Percentiles rank a stretch among this genome's conserved stretches.
phyloP scores from a whole-genome alignment of 2,797 vertebrate genomes.

The Cossypha dichroa region DNA sequence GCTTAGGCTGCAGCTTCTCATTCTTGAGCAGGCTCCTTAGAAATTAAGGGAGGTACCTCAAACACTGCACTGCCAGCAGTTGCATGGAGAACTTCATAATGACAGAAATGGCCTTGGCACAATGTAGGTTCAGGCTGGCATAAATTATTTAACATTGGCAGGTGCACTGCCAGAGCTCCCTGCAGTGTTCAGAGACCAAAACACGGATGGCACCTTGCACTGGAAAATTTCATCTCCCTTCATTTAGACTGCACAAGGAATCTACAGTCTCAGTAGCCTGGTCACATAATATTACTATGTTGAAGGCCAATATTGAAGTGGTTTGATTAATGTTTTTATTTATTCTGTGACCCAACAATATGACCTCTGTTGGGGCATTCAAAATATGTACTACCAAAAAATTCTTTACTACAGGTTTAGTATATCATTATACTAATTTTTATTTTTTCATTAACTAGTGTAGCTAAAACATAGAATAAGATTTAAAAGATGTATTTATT shows the following conservation, averaged over 20 bases:
- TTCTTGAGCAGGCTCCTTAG: not conserved
- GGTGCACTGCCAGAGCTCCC: not conserved
- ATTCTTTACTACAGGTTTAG: conserved; percentile 76
- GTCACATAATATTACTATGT: not conserved
- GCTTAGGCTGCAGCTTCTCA: not conserved
- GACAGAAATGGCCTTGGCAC: not conserved
- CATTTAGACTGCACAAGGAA: not conserved
- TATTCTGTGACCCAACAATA: conserved; percentile 45
- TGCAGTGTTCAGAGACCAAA: not conserved
- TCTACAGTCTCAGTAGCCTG: not conserved
- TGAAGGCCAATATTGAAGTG: conserved; percentile 42
- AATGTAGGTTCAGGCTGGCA: not conserved
- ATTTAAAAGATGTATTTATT: conserved; percentile 65
- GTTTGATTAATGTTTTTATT: conserved; percentile 71
- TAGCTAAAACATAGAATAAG: conserved; percentile 70
- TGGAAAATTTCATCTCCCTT: not conserved
- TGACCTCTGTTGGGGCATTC: conserved; percentile 63
- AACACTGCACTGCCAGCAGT: not conserved
- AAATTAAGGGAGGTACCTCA: not conserved
- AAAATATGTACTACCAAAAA: conserved; percentile 62
- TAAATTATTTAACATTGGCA: not conserved
- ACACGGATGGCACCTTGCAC: not conserved
- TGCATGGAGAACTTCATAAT: not conserved
- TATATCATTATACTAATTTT: conserved; percentile 52
- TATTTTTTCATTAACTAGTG: conserved; percentile 73